Conservation (phyloP, 2,113 vertebrate genomes). For the Centropristis striata region DNA sequence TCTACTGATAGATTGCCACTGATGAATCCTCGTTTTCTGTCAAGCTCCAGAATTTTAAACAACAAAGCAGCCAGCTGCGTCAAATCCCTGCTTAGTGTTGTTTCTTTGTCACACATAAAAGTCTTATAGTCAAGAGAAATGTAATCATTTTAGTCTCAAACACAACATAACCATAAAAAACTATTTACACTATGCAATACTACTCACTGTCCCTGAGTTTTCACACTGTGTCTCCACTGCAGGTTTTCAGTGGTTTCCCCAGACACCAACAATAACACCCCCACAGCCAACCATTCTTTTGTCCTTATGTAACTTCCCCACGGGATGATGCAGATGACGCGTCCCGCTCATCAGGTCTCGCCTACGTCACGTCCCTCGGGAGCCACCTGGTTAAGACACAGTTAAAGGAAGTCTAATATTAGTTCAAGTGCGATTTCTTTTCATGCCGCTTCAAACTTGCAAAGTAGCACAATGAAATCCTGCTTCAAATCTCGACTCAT, state of each 20-base stretch:
- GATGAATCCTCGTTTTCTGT: too few relatives aligned
- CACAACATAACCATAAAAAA: too few relatives aligned
- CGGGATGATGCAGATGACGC: background rate
- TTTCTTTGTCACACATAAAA: too few relatives aligned
- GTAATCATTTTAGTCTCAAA: too few relatives aligned
- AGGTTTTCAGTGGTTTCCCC: conserved; percentile 15
- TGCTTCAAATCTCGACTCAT: background rate
- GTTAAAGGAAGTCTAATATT: conserved; percentile 9
- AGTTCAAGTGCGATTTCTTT: conserved; percentile 7
- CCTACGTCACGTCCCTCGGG: background rate
- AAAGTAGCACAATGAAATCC: background rate
- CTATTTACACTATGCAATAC: too few relatives aligned
- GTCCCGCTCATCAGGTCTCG: conserved; percentile 10
- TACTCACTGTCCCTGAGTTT: background rate
- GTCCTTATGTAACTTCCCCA: conserved; percentile 20
- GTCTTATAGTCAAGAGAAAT: too few relatives aligned
- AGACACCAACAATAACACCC: conserved; percentile 6
- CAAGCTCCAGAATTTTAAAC: too few relatives aligned
- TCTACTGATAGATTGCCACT: too few relatives aligned
- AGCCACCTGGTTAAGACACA: conserved; percentile 2
- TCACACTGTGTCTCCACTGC: background rate
- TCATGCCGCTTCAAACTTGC: conserved; percentile 1
- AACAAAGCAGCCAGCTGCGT: too few relatives aligned
- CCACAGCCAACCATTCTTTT: conserved; percentile 1
- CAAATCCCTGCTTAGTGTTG: too few relatives aligned